Percentiles rank a stretch among this genome's conserved stretches.
phyloP scores from a whole-genome alignment of 2,888 invertebrate genomes.

The Nomada flava region DNA sequence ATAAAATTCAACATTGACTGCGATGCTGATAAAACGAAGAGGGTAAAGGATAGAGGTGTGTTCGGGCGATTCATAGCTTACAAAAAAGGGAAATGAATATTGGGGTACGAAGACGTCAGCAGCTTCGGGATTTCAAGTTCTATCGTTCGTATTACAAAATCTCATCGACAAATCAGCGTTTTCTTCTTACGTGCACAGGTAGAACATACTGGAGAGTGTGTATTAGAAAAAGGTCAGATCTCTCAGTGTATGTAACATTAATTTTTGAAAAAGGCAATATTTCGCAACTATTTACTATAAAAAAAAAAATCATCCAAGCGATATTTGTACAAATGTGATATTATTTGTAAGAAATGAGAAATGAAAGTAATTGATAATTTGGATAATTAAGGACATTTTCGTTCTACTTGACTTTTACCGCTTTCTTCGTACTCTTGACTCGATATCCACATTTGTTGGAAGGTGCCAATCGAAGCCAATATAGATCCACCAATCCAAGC shows the following conservation, averaged over 20 bases:
- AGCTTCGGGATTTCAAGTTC: too few relatives aligned
- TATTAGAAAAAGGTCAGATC: conserved; percentile 22
- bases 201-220: too few relatives aligned
- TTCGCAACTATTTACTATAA: conserved; percentile 34
- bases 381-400: conserved; percentile 92
- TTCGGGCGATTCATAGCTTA: not conserved
- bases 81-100: not conserved
- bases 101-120: too few relatives aligned
- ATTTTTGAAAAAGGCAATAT: conserved; percentile 12
- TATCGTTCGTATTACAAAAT: too few relatives aligned
- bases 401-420: conserved; percentile 98
- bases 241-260: conserved; percentile 24
- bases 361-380: conserved; percentile 19
- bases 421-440: conserved; percentile 99
- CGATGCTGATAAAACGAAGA: too few relatives aligned
- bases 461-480: conserved; percentile 98
- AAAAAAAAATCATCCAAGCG: conserved; percentile 28
- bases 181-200: too few relatives aligned
- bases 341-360: conserved; percentile 37
- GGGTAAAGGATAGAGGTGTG: too few relatives aligned
- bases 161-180: too few relatives aligned
- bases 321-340: conserved; percentile 59
- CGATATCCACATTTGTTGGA: conserved; percentile 99
- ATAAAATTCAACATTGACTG: too few relatives aligned
- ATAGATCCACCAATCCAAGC: conserved; percentile 99